Percentiles rank a stretch among this genome's conserved stretches.
phyloP scores from a whole-genome alignment of 2,888 invertebrate genomes.

The Spialia ferax region DNA sequence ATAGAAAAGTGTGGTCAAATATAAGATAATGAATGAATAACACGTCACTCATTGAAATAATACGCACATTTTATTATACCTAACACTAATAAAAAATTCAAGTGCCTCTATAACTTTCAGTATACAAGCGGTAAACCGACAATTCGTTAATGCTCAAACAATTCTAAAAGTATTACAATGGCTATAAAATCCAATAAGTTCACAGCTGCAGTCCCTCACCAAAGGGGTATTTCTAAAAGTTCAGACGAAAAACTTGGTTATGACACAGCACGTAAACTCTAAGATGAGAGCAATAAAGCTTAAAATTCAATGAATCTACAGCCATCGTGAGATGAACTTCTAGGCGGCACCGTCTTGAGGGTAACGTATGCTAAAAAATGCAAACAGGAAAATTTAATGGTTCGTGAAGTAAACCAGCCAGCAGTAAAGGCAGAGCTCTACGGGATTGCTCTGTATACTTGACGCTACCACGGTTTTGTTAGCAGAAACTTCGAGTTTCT shows the following conservation, averaged over 20 bases:
- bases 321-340: conserved; percentile 17
- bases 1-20: too few species aligned
- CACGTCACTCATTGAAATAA: too few species aligned
- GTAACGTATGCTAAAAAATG: conserved; percentile 86
- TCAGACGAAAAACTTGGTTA: conserved; percentile 76
- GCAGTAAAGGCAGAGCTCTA: conserved; percentile 63
- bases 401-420: conserved; percentile 82
- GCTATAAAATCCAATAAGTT: conserved; percentile 61
- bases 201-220: conserved; percentile 50
- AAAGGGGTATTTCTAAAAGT: conserved; percentile 70
- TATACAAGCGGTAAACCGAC: neutral
- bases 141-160: conserved; percentile 24
- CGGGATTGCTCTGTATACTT: conserved; percentile 73
- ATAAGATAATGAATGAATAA: too few species aligned
- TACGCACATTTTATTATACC: too few species aligned
- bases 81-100: neutral
- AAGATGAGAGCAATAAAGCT: conserved; percentile 29
- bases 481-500: neutral
- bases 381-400: conserved; percentile 86
- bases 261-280: conserved; percentile 45
- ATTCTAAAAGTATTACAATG: conserved; percentile 32
- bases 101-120: neutral
- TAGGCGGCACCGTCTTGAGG: conserved; percentile 58
- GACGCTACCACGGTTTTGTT: conserved; percentile 54
- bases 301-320: conserved; percentile 15